These are phyloP conservation scores for Herpailurus yagouaroundi DNA, from an alignment of 2,113 vertebrate species.

Conservation along the genomic window DNA sequence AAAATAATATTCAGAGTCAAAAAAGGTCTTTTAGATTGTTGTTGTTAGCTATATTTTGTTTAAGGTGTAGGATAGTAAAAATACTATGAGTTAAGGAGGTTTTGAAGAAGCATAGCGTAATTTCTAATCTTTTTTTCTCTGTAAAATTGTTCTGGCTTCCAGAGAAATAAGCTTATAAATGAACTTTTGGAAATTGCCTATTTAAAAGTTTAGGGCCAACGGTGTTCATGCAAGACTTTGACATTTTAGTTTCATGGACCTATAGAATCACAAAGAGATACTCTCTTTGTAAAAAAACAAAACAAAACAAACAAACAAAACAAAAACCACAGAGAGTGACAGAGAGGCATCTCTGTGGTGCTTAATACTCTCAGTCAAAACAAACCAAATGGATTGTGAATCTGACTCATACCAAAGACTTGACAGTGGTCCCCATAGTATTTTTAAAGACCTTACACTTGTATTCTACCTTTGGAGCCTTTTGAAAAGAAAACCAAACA, in stretches of 20 bases:
- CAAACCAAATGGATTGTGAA: not conserved
- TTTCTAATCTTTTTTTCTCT: slow-evolving; percentile 17
- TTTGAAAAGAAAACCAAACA: slow-evolving; percentile 38
- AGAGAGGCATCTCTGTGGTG: not conserved
- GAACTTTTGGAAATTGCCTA: not conserved
- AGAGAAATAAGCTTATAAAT: not conserved
- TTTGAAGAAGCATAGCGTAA: not conserved
- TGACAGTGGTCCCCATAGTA: not conserved
- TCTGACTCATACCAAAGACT: not conserved
- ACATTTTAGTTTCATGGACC: not conserved
- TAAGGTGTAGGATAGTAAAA: not conserved
- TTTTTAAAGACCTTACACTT: slow-evolving; percentile 19
- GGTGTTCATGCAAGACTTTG: not conserved
- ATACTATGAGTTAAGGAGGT: not conserved
- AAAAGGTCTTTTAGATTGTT: not conserved
- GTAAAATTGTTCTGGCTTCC: not conserved
- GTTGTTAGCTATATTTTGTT: slow-evolving; percentile 17
- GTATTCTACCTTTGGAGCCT: not conserved
- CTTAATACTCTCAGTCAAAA: not conserved
- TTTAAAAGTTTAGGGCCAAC: not conserved
- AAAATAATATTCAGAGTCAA: not conserved
- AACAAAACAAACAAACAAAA: not conserved
- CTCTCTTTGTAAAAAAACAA: not conserved
- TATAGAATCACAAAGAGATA: not conserved
- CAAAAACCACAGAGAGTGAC: not conserved